phyloP scores from a whole-genome alignment of 2,113 vertebrate genomes.

The Microcebus ravelobensis region DNA sequence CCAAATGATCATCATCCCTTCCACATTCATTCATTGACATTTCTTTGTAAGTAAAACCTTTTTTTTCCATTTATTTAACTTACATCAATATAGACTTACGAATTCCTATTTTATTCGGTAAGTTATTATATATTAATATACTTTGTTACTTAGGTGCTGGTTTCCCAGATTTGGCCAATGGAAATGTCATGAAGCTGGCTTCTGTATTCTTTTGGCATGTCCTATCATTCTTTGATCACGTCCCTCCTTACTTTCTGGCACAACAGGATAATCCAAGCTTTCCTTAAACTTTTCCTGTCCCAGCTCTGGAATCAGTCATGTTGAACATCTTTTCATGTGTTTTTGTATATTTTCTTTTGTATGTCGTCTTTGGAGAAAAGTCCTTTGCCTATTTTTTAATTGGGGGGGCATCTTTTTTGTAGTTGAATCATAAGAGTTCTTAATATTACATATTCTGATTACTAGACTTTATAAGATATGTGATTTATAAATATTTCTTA shows the following conservation, averaged over 20 bases:
- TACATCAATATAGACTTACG: not conserved
- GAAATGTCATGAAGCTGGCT: not conserved
- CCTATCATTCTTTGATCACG: not conserved
- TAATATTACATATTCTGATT: not conserved
- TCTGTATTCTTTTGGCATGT: slow-evolving; percentile 4
- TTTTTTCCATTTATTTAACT: not conserved
- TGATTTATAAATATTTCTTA: not conserved
- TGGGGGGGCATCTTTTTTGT: not conserved
- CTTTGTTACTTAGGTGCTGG: not conserved
- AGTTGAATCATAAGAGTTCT: not conserved
- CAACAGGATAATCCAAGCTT: not conserved
- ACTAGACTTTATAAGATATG: not conserved
- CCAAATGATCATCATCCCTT: not conserved
- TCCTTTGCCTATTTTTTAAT: not conserved
- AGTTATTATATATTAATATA: not conserved
- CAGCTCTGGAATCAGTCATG: not conserved
- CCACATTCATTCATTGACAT: not conserved
- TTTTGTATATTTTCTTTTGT: not conserved
- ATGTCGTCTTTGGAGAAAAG: not conserved
- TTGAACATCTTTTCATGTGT: not conserved
- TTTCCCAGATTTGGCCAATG: not conserved
- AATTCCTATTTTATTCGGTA: not conserved
- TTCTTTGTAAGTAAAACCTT: not conserved
- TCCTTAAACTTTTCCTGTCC: not conserved
- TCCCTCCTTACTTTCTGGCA: not conserved